Evolutionary conservation across 2,888 invertebrate genomes (phyloP), one percentile per base, ranked within the genome.

Genomic region (Papilio protenor): DNA sequence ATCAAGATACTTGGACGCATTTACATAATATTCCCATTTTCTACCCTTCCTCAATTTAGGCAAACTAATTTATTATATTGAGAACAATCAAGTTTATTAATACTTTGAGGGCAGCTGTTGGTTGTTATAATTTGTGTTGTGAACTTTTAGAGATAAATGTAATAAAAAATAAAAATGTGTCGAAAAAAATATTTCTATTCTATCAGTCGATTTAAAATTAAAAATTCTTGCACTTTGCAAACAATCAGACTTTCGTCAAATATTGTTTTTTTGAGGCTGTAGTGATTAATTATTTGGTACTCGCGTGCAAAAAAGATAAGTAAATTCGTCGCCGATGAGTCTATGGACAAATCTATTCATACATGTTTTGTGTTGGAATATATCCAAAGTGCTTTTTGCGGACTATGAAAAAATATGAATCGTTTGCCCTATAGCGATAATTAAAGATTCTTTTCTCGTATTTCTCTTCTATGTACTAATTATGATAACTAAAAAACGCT

Each of bases 51-150:
- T 71, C 71, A 71, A 71, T 71, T 71, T 18, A 21, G 71, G 49
- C 23, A 71, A 71, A 27, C 49, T 71, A 71, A 71, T 71, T 71
- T 71, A 71, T 71, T 71, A 71, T 23, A 71, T 71, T 71, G 47
- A 71, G 49, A 71, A 71, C 52, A 71, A 71, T 71, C 71, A 52
- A 52, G 49, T 71, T 71, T 27, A 71, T 27, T 71, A 71, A 10
- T 71, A 71, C 23, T 71, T 71, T 27, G 71, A 27, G 27, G 27
- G 71, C 49, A 71, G 71, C 71, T 52, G 49, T 49, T 71, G 23
- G 16, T 52, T 71, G 47, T 49, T 47, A 52, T 18, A 71, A 71
- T 71, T 71, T 27, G 27, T 71, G 10, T 49, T 52, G 23, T 4
- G 6, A 47, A 69, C 45, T 69, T 69, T 45, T 66, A n/a, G 11